A percentile compares a stretch with the other conserved stretches of the same genome.
Evolutionary conservation across 2,888 invertebrate genomes (phyloP).

Genomic region (Troides aeacus): DNA sequence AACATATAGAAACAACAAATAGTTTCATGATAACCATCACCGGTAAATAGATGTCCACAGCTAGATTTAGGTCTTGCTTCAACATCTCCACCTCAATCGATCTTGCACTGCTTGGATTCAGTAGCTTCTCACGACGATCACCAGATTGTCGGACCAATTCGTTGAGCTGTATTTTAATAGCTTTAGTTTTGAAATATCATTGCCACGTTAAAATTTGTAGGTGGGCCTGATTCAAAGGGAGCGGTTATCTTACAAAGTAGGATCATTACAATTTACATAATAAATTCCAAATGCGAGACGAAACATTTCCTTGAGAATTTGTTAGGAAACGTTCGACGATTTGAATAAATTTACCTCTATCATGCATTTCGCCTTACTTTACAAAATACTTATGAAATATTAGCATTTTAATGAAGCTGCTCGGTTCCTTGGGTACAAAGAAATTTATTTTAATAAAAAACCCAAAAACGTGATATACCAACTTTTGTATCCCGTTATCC

Average conservation of each 20-base stretch:
- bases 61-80: too few relatives aligned
- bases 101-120: too few relatives aligned
- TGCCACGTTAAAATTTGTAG: background rate
- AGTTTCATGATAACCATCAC: too few relatives aligned
- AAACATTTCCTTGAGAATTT: constrained; percentile 12
- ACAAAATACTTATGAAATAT: constrained; percentile 15
- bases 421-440: too few relatives aligned
- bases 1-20: too few relatives aligned
- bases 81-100: too few relatives aligned
- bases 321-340: constrained; percentile 11
- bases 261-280: constrained; percentile 13
- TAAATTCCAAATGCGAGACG: constrained; percentile 20
- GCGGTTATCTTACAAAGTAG: constrained; percentile 11
- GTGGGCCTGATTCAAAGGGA: constrained; percentile 2
- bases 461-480: too few relatives aligned
- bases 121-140: too few relatives aligned
- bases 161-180: background rate
- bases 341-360: constrained; percentile 18
- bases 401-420: constrained; percentile 3
- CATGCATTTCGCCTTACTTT: constrained; percentile 3
- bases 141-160: too few relatives aligned
- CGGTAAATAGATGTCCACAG: too few relatives aligned
- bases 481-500: too few relatives aligned
- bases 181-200: background rate
- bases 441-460: too few relatives aligned